Evolutionary conservation across 1,140 invertebrate species (phyloP), one percentile per base, ranked within the genome.

Genomic region (Elysia chlorotica): DNA sequence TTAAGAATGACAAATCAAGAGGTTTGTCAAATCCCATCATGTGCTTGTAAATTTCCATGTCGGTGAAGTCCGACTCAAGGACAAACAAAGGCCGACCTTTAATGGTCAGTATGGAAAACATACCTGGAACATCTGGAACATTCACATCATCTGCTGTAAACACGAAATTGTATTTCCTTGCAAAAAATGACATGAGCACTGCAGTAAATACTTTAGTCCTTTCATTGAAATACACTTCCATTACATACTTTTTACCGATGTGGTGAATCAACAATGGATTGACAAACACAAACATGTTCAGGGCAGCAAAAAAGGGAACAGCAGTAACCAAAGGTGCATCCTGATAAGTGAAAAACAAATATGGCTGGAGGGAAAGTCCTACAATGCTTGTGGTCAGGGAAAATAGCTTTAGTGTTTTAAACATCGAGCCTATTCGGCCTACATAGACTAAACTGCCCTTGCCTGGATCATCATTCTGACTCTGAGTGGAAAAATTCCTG

Each of bases 11-110:
- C 6, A 70, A 28, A 17, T 96, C 93, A 41, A 96, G 88, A 6
- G 95, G 95, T 85, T 96, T 94, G 81, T 98, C 94, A 84, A 92
- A 96, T 1, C 94, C 94, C 92, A 97, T 95, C 56, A 98, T 91
- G 79, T 91, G 92, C 38, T 90, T 91, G 88, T 94, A 97, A 85
- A 96, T 92, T 69, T 90, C 82, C 0, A 91, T 88, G 76, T 93
- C 89, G 6, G 88, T 84, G 79, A 97, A 96, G 21, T 89, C 82
- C 1, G 88, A 85, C 0, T 91, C 88, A 83, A 95, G 93, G 19
- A 97, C 87, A 82, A 97, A 95, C 0, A 96, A 79, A 1, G 94
- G 91, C 25, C 81, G 82, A 1, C 79, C 79, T 79, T 92, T 93
- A 0, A 92, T 92, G 57, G 88, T 62, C 81, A 96, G 91, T 23